These are phyloP conservation scores for Lampris megalopsis DNA, from an alignment of 2,113 vertebrate species.

Conservation along the genomic window DNA sequence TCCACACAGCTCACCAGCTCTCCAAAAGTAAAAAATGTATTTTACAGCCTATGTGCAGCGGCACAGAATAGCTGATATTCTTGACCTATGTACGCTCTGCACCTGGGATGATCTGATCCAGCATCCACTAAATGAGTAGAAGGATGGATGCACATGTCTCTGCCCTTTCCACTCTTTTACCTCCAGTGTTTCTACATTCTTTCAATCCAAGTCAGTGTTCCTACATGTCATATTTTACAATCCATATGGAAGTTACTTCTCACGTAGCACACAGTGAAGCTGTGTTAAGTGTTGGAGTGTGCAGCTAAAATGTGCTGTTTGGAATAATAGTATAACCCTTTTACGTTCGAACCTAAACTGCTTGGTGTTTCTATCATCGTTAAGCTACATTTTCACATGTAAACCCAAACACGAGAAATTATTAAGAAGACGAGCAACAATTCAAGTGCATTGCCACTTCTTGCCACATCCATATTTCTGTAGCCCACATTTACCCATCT, in stretches of 20 bases:
- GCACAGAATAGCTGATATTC: background rate
- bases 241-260: slow-evolving; percentile 1
- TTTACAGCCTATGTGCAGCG: background rate
- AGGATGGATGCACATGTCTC: background rate
- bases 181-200: background rate
- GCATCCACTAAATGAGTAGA: too few relatives aligned
- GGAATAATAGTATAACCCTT: background rate
- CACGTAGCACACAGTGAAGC: background rate
- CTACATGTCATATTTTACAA: slow-evolving; percentile 7
- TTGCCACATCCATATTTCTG: slow-evolving; percentile 72
- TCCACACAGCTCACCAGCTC: background rate
- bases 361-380: slow-evolving; percentile 2
- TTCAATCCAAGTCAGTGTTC: slow-evolving; percentile 22
- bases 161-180: slow-evolving; percentile 1
- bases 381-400: slow-evolving; percentile 7
- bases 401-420: slow-evolving; percentile 32
- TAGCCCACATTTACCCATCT: slow-evolving; percentile 78
- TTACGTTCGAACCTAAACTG: background rate
- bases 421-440: slow-evolving; percentile 36
- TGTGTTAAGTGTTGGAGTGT: background rate
- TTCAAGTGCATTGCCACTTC: slow-evolving; percentile 57
- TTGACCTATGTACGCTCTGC: background rate
- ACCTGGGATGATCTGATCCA: background rate
- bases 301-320: background rate
- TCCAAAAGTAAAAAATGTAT: background rate